Percentiles rank a stretch among this genome's conserved stretches.
These are phyloP conservation scores for Drosophila ironensis DNA, from an alignment of 1,140 invertebrate genomes.

Conservation along the genomic window DNA sequence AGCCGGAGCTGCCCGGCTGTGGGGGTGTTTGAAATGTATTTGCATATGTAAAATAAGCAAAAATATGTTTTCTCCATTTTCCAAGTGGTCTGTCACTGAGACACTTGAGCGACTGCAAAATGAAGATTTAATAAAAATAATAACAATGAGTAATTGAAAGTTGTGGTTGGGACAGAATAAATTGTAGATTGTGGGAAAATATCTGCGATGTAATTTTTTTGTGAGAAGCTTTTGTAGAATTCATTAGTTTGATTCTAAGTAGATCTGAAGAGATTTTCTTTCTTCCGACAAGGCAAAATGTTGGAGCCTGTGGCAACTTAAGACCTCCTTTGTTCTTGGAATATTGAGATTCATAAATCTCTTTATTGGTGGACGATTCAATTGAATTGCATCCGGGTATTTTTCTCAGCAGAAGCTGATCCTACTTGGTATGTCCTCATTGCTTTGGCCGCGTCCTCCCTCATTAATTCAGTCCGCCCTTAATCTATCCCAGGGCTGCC, in stretches of 20 bases:
- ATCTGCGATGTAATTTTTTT: too few species aligned
- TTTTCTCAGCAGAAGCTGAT: too few species aligned
- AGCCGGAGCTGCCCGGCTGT: conserved; percentile 4
- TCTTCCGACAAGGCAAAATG: too few species aligned
- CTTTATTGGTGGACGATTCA: too few species aligned
- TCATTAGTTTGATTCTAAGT: too few species aligned
- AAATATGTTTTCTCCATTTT: conserved; percentile 36
- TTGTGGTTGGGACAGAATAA: background rate
- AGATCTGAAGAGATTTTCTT: too few species aligned
- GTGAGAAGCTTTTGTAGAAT: too few species aligned
- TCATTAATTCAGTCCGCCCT: background rate
- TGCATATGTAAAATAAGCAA: conserved; percentile 56
- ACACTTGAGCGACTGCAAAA: conserved; percentile 41
- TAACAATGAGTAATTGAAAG: conserved; percentile 37
- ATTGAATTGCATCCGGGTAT: too few species aligned
- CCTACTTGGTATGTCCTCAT: too few species aligned
- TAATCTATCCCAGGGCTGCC: conserved; percentile 1
- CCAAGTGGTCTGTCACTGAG: conserved; percentile 43
- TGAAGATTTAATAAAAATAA: conserved; percentile 45
- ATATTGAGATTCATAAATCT: too few species aligned
- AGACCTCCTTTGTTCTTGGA: too few species aligned
- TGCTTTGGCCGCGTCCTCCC: background rate
- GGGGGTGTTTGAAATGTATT: conserved; percentile 22
- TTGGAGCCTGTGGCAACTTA: too few species aligned
- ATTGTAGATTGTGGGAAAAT: conserved; percentile 13